Conservation (phyloP, 2,888 invertebrate genomes). For the Tipula unca region DNA sequence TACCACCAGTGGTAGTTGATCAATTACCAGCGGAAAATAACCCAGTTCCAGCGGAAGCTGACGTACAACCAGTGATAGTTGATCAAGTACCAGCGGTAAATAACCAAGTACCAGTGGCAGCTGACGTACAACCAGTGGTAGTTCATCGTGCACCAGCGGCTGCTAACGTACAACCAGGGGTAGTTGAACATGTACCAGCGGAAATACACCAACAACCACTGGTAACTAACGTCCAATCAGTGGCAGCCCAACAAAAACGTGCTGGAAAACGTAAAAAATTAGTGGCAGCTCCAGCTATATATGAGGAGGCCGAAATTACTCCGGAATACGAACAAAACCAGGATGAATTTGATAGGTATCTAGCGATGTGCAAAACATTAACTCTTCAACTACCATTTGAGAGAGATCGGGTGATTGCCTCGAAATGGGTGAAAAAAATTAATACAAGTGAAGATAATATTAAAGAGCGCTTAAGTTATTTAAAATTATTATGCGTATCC, state of each 20-base stretch:
- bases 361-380: not conserved
- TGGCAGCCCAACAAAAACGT: too few species aligned
- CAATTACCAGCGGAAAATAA: not conserved
- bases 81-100: not conserved
- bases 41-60: not conserved
- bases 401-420: not conserved
- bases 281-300: not conserved
- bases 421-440: not conserved
- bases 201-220: not conserved
- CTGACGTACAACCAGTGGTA: not conserved
- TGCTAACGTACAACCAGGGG: not conserved
- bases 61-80: too few species aligned
- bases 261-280: not conserved
- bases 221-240: not conserved
- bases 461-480: not conserved
- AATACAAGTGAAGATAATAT: not conserved
- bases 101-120: too few species aligned
- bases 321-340: not conserved
- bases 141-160: not conserved
- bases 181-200: not conserved
- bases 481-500: not conserved
- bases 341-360: not conserved
- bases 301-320: not conserved
- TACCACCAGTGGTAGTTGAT: too few species aligned
- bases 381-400: not conserved